Evolutionary conservation across 2,888 invertebrate species (phyloP).

Genomic region (Capitulum mitella): DNA sequence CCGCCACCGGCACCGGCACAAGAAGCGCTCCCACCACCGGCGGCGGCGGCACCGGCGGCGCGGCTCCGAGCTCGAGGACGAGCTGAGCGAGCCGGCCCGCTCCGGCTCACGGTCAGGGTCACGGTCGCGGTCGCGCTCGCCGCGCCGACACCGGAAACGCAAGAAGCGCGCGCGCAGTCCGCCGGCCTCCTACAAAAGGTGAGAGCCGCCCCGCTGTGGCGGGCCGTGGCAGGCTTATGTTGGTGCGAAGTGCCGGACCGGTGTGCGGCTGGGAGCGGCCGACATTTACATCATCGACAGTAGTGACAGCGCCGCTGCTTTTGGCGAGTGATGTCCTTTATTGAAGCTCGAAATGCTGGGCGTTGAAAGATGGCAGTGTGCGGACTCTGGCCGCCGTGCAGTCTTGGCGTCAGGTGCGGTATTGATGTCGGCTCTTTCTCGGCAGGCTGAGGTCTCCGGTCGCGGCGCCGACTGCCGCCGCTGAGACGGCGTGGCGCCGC

Average conservation of each 20-base stretch:
- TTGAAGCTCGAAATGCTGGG: too few relatives aligned
- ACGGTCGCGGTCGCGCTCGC: background rate
- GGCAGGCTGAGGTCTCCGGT: background rate
- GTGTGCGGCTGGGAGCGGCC: too few relatives aligned
- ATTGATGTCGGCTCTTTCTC: too few relatives aligned
- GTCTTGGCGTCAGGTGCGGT: too few relatives aligned
- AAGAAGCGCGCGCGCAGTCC: background rate
- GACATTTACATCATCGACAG: too few relatives aligned
- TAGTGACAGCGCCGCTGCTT: too few relatives aligned
- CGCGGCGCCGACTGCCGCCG: background rate
- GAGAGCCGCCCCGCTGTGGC: too few relatives aligned
- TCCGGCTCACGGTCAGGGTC: background rate
- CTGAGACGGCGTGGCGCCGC: background rate
- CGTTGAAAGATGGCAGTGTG: too few relatives aligned
- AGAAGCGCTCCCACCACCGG: background rate
- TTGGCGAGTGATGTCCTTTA: too few relatives aligned
- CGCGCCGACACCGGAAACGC: background rate
- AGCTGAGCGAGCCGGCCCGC: background rate
- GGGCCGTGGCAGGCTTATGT: too few relatives aligned
- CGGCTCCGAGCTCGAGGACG: background rate
- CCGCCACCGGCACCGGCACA: background rate
- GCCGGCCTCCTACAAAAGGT: conserved; percentile 15
- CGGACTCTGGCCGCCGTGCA: too few relatives aligned
- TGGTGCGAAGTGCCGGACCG: too few relatives aligned
- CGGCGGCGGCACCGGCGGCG: background rate